Evolutionary conservation across 30 jellyfish, hydroid and myxozoan species (phyloP).

Genomic region (Pseudorhiza aurosa): DNA sequence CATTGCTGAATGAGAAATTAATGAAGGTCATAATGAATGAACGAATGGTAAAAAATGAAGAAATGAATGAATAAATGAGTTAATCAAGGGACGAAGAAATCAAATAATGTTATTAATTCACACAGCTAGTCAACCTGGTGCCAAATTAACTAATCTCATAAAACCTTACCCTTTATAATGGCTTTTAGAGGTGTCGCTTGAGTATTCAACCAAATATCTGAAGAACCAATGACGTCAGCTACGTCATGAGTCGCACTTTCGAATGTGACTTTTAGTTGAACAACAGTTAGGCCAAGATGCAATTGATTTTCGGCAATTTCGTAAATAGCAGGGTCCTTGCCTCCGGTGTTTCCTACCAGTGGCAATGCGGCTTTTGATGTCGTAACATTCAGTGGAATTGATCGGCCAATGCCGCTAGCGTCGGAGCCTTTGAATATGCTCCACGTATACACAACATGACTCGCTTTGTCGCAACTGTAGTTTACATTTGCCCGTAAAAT

Average conservation of each 20-base stretch:
- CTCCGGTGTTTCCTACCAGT: slow-evolving; percentile 36
- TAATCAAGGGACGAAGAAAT: background rate
- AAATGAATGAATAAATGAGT: background rate
- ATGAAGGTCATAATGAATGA: background rate
- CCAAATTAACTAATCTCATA: background rate
- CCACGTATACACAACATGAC: slow-evolving; percentile 81
- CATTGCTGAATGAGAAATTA: background rate
- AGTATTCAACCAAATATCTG: slow-evolving; percentile 67
- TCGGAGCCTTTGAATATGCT: slow-evolving; percentile 11
- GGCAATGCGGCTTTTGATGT: slow-evolving; percentile 63
- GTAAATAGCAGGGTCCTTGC: slow-evolving; percentile 67
- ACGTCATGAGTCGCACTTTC: slow-evolving; percentile 71
- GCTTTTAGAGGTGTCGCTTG: slow-evolving; percentile 82
- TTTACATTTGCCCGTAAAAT: slow-evolving; percentile 78
- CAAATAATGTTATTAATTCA: background rate
- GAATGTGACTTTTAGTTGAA: slow-evolving; percentile 56
- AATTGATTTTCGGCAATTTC: slow-evolving; percentile 59
- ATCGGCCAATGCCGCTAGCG: background rate
- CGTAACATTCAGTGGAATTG: slow-evolving; percentile 17
- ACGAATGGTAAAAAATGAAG: background rate
- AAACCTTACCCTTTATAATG: slow-evolving; percentile 51
- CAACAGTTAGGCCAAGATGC: slow-evolving; percentile 68
- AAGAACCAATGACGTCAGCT: slow-evolving; percentile 45
- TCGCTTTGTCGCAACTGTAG: slow-evolving; percentile 71
- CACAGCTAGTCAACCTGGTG: background rate